phyloP scores from a whole-genome alignment of 2,888 invertebrate genomes.

The Ischnus inquisitorius region DNA sequence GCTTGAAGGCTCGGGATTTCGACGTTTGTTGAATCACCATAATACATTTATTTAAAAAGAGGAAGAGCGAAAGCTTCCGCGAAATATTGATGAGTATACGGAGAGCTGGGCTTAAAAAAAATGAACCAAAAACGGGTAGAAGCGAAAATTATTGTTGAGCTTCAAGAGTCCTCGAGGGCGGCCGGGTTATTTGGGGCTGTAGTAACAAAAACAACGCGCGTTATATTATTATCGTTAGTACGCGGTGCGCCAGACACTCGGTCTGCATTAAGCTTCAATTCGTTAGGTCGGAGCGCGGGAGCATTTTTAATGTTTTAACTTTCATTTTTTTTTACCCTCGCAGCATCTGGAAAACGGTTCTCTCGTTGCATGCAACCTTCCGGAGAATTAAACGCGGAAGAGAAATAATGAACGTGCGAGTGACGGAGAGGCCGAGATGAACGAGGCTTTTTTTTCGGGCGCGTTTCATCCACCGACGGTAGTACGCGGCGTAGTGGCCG shows the following conservation, averaged over 20 bases:
- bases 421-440: background rate
- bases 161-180: background rate
- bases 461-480: background rate
- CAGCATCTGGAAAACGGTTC: slow-evolving; percentile 11
- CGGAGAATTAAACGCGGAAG: background rate
- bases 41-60: too few relatives aligned
- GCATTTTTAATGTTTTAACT: too few relatives aligned
- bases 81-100: too few relatives aligned
- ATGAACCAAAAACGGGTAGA: background rate
- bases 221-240: slow-evolving; percentile 24
- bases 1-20: background rate
- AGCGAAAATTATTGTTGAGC: background rate
- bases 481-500: background rate
- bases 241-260: slow-evolving; percentile 13
- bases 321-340: background rate
- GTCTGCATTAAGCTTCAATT: slow-evolving; percentile 32
- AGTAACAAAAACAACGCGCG: slow-evolving; percentile 1
- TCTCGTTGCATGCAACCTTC: slow-evolving; percentile 1
- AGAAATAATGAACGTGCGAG: slow-evolving; percentile 15
- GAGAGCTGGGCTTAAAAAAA: background rate
- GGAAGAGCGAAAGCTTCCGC: too few relatives aligned
- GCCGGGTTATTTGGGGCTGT: background rate
- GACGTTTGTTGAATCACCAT: too few relatives aligned
- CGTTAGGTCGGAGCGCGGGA: background rate
- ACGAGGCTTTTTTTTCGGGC: background rate